Conservation (phyloP, 1,140 invertebrate genomes). For the Ganaspis sp. region DNA sequence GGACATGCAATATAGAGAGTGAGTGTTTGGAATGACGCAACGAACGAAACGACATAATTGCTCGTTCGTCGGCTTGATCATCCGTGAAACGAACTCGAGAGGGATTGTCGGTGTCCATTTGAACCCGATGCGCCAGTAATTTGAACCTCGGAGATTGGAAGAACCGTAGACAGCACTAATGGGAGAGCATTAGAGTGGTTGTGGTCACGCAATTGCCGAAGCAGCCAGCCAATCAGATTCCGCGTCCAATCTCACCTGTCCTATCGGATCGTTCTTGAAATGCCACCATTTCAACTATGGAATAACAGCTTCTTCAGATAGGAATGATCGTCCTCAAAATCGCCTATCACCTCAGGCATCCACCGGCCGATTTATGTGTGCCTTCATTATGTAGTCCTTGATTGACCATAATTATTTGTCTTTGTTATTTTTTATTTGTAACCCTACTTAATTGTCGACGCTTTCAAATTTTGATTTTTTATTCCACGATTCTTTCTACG, state of each 20-base stretch:
- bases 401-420: no score
- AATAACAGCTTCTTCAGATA: constrained; percentile 5
- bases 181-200: constrained; percentile 26
- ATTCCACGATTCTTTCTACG: no score
- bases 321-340: not conserved
- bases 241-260: constrained; percentile 11
- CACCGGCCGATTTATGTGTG: no score
- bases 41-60: constrained; percentile 27
- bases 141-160: constrained; percentile 22
- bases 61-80: constrained; percentile 29
- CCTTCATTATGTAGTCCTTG: not conserved
- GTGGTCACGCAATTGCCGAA: constrained; percentile 26
- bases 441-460: no score
- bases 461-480: no score
- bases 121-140: constrained; percentile 20
- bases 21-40: constrained; percentile 3
- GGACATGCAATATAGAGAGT: not conserved
- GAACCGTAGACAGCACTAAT: constrained; percentile 28
- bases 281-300: not conserved
- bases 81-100: constrained; percentile 31
- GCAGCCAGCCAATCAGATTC: constrained; percentile 21
- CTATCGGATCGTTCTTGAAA: constrained; percentile 14
- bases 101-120: constrained; percentile 31
- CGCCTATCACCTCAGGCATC: not conserved
- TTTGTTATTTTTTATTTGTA: no score